These are phyloP conservation scores for Eristalis arbustorum DNA, from an alignment of 2,888 invertebrate genomes.

Conservation along the genomic window DNA sequence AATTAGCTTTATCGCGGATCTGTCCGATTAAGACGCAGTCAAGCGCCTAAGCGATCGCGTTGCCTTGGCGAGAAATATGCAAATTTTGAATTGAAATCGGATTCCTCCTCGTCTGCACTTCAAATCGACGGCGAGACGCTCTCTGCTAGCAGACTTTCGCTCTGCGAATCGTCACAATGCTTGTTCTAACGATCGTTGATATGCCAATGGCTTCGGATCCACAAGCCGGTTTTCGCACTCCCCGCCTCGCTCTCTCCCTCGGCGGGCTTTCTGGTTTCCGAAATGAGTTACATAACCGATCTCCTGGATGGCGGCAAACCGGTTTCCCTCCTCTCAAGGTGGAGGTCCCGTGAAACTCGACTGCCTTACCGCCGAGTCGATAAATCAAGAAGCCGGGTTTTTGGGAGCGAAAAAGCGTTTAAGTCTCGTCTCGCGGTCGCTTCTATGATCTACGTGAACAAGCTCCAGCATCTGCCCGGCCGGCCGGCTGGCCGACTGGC, in stretches of 20 bases:
- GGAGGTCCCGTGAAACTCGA: conserved; percentile 44
- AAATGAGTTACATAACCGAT: conserved; percentile 52
- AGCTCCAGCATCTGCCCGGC: conserved; percentile 17
- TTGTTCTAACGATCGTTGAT: conserved; percentile 39
- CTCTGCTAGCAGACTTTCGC: background rate
- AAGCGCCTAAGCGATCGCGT: conserved; percentile 31
- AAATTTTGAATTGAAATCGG: conserved; percentile 50
- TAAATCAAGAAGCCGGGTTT: conserved; percentile 40
- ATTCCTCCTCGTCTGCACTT: conserved; percentile 5
- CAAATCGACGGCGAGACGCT: background rate
- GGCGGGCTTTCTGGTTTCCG: conserved; percentile 13
- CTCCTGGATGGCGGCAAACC: conserved; percentile 27
- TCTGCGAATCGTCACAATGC: conserved; percentile 8
- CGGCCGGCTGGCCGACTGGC: conserved; percentile 2
- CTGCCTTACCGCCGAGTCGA: conserved; percentile 28
- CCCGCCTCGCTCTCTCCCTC: too few relatives aligned
- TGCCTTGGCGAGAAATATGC: conserved; percentile 39
- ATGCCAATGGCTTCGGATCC: conserved; percentile 33
- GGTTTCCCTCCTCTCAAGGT: conserved; percentile 41
- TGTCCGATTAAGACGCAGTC: conserved; percentile 50
- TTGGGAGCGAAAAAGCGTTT: conserved; percentile 16
- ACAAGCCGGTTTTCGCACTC: conserved; percentile 36
- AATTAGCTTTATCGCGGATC: conserved; percentile 59
- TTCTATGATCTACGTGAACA: conserved; percentile 57
- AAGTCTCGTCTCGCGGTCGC: conserved; percentile 3